Conservation (phyloP, 2,113 vertebrate species). For the Cettia cetti region DNA sequence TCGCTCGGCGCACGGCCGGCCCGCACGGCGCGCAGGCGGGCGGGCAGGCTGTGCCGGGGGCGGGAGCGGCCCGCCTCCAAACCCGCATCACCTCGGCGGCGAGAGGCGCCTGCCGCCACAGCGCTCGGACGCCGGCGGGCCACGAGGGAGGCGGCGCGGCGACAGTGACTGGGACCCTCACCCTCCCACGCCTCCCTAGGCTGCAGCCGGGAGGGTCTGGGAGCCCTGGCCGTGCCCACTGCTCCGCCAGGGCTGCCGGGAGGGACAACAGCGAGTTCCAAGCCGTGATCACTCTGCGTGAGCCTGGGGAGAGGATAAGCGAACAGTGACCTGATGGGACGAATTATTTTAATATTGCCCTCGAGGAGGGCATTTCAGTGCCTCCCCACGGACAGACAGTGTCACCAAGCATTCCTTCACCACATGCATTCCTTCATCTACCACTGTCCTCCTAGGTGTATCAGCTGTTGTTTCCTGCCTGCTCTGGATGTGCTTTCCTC, state of each 20-base stretch:
- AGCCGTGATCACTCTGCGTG: not conserved
- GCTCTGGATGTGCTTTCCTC: not conserved
- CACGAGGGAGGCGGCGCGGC: too few species aligned
- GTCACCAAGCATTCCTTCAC: not conserved
- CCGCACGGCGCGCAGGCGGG: too few species aligned
- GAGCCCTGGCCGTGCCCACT: not conserved
- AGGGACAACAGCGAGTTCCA: not conserved
- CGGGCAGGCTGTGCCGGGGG: too few species aligned
- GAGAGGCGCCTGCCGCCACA: not conserved
- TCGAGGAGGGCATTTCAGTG: not conserved
- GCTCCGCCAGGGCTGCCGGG: not conserved
- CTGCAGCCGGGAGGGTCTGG: not conserved
- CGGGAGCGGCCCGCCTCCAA: conserved; percentile 11
- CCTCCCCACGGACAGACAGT: too few species aligned
- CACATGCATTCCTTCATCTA: not conserved
- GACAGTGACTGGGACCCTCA: fast-evolving
- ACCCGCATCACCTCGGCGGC: not conserved
- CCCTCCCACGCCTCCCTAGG: fast-evolving
- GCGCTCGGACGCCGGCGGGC: not conserved
- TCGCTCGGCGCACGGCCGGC: too few species aligned
- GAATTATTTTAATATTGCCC: not conserved
- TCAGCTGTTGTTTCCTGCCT: not conserved
- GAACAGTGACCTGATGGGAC: not conserved
- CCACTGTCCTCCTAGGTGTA: not conserved
- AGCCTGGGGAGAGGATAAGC: too few species aligned